Evolutionary conservation across 1,140 invertebrate genomes (phyloP), one percentile per base, ranked within the genome.

Genomic region (Lasaia peninsularis): DNA sequence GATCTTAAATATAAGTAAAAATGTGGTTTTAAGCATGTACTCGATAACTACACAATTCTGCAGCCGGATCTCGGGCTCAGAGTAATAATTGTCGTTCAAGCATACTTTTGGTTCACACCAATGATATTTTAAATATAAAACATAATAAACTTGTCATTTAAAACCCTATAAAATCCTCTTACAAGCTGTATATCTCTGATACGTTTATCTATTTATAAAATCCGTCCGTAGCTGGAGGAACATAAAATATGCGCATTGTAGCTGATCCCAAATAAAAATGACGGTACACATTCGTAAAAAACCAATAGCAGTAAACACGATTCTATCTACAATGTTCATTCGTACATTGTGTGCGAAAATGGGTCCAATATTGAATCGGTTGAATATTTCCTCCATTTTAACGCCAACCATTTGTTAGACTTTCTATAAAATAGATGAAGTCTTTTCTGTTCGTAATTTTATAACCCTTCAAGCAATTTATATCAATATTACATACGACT

Each of bases 271-370:
- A 53, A 34, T 53, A 35, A 53, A 53, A 53, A 53, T 37, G 14
- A 53, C 33, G 20, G 33, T 53, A 21, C 18, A 35, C 12, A 35
- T 53, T 35, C 33, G 33, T 35, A 53, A 53, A 35, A 53, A 53
- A 53, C 20, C 32, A 35, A 20, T 33, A 34, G 31, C 32, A 35
- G 34, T 53, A 34, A 35, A 35, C 33, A 35, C 34, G 32, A 53
- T 53, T 32, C 33, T 18, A 53, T 53, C 33, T 18, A 35, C 34
- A 53, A 53, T 35, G 18, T 21, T 35, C 32, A 53, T 53, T 53
- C 16, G 52, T 21, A 53, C 52, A 37, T 53, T 53, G 52, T 53
- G 21, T 53, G 1, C 52, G 52, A 48, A 53, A 53, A 53, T 53
- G 52, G 32, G 20, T 53, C 20, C 52, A 53, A 53, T 37, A 53